Evolutionary conservation across 2,113 vertebrate genomes (phyloP).

Genomic region (Embiotoca jacksoni): DNA sequence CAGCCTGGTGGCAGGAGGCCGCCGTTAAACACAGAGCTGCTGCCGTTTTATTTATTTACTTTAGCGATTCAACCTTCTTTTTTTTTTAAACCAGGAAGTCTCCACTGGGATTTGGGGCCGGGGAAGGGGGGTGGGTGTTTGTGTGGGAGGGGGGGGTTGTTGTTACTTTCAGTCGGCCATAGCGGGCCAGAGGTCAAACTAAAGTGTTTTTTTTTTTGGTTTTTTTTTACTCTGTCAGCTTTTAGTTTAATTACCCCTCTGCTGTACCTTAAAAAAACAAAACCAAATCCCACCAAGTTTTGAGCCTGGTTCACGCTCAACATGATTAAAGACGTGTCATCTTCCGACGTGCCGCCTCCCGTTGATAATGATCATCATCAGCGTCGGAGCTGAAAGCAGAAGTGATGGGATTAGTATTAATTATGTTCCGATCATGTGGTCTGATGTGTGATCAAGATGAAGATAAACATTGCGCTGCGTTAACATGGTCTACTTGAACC

Average conservation of each 20-base stretch:
- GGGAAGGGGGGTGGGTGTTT: too few relatives aligned
- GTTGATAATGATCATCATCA: slow-evolving; percentile 57
- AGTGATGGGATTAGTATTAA: slow-evolving; percentile 55
- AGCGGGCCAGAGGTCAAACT: slow-evolving; percentile 54
- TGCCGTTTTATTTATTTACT: slow-evolving; percentile 52
- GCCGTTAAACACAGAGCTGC: slow-evolving; percentile 8
- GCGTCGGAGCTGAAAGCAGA: slow-evolving; percentile 12
- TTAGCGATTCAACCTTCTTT: slow-evolving; percentile 26
- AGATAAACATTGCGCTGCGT: slow-evolving; percentile 33
- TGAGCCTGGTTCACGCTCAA: slow-evolving; percentile 8
- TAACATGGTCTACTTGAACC: slow-evolving; percentile 42
- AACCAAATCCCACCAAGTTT: slow-evolving; percentile 27
- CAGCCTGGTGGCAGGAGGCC: slow-evolving; percentile 20
- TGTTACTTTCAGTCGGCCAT: slow-evolving; percentile 43
- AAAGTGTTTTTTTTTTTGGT: slow-evolving; percentile 34
- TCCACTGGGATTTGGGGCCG: slow-evolving; percentile 40
- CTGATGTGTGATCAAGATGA: slow-evolving; percentile 23
- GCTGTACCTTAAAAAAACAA: slow-evolving; percentile 3
- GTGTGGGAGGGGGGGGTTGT: neutral
- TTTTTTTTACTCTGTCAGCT: slow-evolving; percentile 47
- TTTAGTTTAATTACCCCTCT: slow-evolving; percentile 56
- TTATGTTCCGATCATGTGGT: slow-evolving; percentile 45
- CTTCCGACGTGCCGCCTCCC: slow-evolving; percentile 18
- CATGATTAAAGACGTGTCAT: slow-evolving; percentile 60
- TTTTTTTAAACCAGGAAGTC: slow-evolving; percentile 34